Evolutionary conservation across 1,140 invertebrate genomes (phyloP).

Genomic region (Caerostris extrusa): DNA sequence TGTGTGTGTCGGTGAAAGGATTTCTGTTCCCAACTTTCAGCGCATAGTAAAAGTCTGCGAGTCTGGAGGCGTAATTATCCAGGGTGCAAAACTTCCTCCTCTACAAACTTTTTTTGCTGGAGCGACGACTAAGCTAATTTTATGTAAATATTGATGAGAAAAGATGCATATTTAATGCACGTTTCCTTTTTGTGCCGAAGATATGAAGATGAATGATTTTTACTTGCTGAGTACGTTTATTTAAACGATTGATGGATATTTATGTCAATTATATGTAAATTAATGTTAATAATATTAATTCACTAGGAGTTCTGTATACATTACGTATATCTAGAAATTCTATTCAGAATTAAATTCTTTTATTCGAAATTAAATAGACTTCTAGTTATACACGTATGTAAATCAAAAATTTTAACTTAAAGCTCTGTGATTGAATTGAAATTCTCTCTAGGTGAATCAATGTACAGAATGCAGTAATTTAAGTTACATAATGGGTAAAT

Average conservation of each 20-base stretch:
- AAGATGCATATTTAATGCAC: neutral
- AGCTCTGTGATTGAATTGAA: too few species aligned
- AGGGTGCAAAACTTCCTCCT: neutral
- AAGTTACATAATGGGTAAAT: too few species aligned
- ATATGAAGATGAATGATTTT: neutral
- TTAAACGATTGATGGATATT: neutral
- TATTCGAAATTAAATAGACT: too few species aligned
- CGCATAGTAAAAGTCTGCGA: neutral
- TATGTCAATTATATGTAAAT: too few species aligned
- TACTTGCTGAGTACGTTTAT: neutral
- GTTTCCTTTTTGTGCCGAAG: neutral
- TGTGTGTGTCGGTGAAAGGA: constrained; percentile 22
- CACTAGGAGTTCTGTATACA: too few species aligned
- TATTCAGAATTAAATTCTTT: too few species aligned
- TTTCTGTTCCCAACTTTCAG: neutral
- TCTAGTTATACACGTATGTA: too few species aligned
- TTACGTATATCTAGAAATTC: too few species aligned
- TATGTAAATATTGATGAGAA: constrained; percentile 33
- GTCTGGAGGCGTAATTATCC: neutral
- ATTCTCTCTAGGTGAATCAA: too few species aligned
- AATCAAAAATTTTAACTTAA: too few species aligned
- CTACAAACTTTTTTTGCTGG: neutral
- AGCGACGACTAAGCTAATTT: constrained; percentile 1
- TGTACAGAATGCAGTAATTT: too few species aligned
- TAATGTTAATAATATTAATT: too few species aligned